Evolutionary conservation across 2,888 invertebrate genomes (phyloP), one percentile per base, ranked within the genome.

Genomic region (Spodoptera exigua): DNA sequence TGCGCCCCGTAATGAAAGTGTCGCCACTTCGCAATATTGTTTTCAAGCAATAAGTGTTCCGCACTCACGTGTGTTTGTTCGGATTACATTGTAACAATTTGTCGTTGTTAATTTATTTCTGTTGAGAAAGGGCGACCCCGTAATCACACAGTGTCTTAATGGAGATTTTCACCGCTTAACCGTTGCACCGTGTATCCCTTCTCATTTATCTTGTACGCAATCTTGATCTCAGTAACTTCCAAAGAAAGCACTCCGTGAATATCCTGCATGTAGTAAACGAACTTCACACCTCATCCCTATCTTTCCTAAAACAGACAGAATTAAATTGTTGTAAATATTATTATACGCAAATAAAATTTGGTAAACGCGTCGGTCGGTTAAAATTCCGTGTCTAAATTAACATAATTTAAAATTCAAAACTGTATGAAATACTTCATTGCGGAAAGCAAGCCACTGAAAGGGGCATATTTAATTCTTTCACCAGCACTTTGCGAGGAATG

Each of bases 331-430:
- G 61, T 79, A 67, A 78, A 74, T 78, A 77, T 74, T 69, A 74
- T 76, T 65, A 68, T 58, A 76, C 61, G 56, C 62, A 79, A 74
- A 82, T 78, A 79, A 77, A 79, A 80, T 78, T 79, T 73, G 65
- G 79, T 78, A 61, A 70, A 74, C 72, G 68, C 64, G 75, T 71
- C 57, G 61, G 76, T 76, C 60, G 65, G 76, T 76, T 79, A 84
- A 83, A 85, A 82, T 78, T 78, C 80, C 79, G 77, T 79, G 70
- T 79, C 79, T 70, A 82, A 86, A 89, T 89, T 90, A 89, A 81
- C 88, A 89, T 86, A 87, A 87, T 87, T 90, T 87, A 81, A 87
- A 92, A 89, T 90, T 90, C 85, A 87, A 88, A 87, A 85, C 85
- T 85, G 85, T 86, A 88, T 88, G 85, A 87, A 90, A 86, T 85